Base-by-base conservation (phyloP, 2,797 vertebrate species). In the Furcifer pardalis region DNA sequence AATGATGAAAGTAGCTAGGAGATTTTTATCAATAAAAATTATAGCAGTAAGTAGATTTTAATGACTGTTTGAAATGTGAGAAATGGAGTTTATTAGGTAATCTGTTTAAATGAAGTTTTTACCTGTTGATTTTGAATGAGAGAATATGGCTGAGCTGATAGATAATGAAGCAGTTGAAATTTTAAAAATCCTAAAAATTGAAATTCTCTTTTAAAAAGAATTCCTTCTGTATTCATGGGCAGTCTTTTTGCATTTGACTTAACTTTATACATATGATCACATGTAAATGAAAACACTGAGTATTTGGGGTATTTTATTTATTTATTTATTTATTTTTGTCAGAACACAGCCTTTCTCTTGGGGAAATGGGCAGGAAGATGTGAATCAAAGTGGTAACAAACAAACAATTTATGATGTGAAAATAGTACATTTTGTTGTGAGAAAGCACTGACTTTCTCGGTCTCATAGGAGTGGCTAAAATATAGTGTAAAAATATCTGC, bases 261-360 rank as follows among this genome's bases (percentile, higher is more conserved):
- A 59, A 42, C 7, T 2, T 63, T 17, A 30, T 86, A 37, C 25
- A 74, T 17, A 17, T 75, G 3, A 84, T 46, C 42, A 73, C 56
- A 79, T 1, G 0, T 80, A 79, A 75, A 59, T 71, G 37, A 81
- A 76, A 85, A 15, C 65, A 87, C 52, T 56, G 82, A 21, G 49
- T 79, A 37, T 30, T n/a, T n/a, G n/a, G n/a, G 17, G 49, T 52
- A 56, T 56, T 79, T 85, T 73, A 63, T 84, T n/a, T n/a, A n/a
- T n/a, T n/a, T n/a, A n/a, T n/a, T n/a, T n/a, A n/a, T 44, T 87
- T 32, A 1, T 84, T 44, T 88, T 83, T 79, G 69, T 46, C 81
- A 17, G 35, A 89, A 69, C 78, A 42, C 0, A 80, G 88, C 3
- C 44, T 85, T 91, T 91, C 73, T 87, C 86, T 86, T 68, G 40